Evolutionary conservation across 2,888 invertebrate species (phyloP).

Genomic region (Mamestra brassicae): DNA sequence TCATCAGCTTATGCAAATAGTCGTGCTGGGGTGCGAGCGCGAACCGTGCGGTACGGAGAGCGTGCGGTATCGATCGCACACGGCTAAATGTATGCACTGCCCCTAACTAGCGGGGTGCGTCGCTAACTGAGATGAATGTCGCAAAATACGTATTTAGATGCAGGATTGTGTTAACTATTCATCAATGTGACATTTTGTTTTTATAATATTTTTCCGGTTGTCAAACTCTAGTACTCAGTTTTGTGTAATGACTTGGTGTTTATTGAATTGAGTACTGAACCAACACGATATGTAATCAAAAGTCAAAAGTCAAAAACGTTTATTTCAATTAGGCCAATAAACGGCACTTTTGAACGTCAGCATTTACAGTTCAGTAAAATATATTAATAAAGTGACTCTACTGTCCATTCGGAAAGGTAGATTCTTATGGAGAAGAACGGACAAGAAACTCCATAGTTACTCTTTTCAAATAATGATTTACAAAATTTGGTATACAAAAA

Average conservation of each 20-base stretch:
- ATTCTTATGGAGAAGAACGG: too few species aligned
- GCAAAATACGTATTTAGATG: slow-evolving; percentile 17
- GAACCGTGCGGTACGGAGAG: neutral
- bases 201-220: neutral
- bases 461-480: too few species aligned
- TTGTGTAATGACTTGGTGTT: neutral
- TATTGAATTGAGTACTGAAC: neutral
- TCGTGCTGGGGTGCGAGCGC: slow-evolving; percentile 35
- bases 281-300: neutral
- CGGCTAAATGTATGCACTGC: slow-evolving; percentile 53
- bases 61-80: slow-evolving; percentile 67
- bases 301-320: too few species aligned
- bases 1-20: slow-evolving; percentile 84
- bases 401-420: too few species aligned
- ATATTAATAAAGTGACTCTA: too few species aligned
- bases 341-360: too few species aligned
- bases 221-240: neutral
- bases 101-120: slow-evolving; percentile 37
- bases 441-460: too few species aligned
- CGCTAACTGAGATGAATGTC: slow-evolving; percentile 16
- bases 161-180: neutral
- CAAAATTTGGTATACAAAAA: too few species aligned
- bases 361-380: too few species aligned
- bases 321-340: too few species aligned
- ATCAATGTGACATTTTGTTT: neutral